Percentiles rank a stretch among this genome's conserved stretches.
These are phyloP conservation scores for Drosophila azteca DNA, from an alignment of 1,140 invertebrate genomes.

Conservation along the genomic window DNA sequence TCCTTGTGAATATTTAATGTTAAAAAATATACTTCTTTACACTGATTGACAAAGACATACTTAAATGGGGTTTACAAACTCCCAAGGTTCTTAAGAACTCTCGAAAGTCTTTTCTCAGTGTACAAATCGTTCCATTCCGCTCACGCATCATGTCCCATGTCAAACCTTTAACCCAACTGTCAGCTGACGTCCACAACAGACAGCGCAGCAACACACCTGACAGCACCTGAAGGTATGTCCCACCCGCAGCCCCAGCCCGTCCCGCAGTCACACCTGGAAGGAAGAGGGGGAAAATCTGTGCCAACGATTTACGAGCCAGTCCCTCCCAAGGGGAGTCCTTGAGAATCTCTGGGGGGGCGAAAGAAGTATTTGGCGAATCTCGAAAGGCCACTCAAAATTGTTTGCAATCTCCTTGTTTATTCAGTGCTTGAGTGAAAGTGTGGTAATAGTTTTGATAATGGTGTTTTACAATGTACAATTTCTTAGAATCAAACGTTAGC, in stretches of 20 bases:
- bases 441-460: too few relatives aligned
- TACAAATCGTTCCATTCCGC: too few relatives aligned
- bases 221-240: slow-evolving; percentile 17
- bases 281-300: background rate
- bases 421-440: background rate
- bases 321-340: background rate
- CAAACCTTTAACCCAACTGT: slow-evolving; percentile 3
- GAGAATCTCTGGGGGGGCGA: background rate
- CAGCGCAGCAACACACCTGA: slow-evolving; percentile 13
- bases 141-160: too few relatives aligned
- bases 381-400: background rate
- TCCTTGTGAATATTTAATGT: too few relatives aligned
- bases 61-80: too few relatives aligned
- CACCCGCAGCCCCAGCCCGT: background rate
- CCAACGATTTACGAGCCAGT: slow-evolving; percentile 15
- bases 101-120: too few relatives aligned
- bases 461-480: background rate
- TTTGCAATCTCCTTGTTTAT: slow-evolving; percentile 34
- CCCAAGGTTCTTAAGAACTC: too few relatives aligned
- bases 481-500: background rate
- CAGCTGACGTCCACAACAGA: slow-evolving; percentile 15
- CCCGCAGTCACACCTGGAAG: background rate
- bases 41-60: too few relatives aligned
- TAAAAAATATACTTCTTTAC: too few relatives aligned
- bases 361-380: background rate